These are phyloP conservation scores for Oscheius sp. DNA, from an alignment of 2,888 invertebrate genomes.

Conservation along the genomic window DNA sequence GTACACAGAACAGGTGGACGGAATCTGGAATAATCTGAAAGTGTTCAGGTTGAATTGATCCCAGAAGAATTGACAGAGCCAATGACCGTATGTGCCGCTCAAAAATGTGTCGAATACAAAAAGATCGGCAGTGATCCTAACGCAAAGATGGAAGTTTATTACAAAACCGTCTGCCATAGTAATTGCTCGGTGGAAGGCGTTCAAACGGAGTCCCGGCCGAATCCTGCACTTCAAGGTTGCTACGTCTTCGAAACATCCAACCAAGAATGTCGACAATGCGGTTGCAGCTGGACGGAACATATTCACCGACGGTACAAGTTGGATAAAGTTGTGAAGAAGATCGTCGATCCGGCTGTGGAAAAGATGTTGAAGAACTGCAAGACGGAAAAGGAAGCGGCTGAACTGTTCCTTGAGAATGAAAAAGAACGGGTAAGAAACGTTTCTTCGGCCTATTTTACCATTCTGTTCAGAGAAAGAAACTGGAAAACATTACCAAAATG, in stretches of 20 bases:
- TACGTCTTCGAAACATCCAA: not conserved
- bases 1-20: constrained; percentile 17
- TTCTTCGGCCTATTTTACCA: not conserved
- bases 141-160: constrained; percentile 28
- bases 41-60: not conserved
- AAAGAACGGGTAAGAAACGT: not conserved
- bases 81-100: constrained; percentile 43
- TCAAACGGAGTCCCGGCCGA: not conserved
- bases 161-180: constrained; percentile 42
- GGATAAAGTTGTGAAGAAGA: constrained; percentile 8
- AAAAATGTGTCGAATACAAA: constrained; percentile 33
- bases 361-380: constrained; percentile 1
- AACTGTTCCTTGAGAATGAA: constrained; percentile 11
- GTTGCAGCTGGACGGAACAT: constrained; percentile 15
- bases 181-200: constrained; percentile 36
- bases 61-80: constrained; percentile 34
- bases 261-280: not conserved
- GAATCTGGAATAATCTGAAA: not conserved
- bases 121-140: constrained; percentile 4
- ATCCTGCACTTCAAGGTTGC: constrained; percentile 5
- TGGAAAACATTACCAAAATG: constrained; percentile 9
- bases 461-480: not conserved
- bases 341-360: not conserved
- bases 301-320: constrained; percentile 24
- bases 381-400: not conserved